Conservation (phyloP, 2,113 vertebrate genomes). For the Poicephalus gulielmi region DNA sequence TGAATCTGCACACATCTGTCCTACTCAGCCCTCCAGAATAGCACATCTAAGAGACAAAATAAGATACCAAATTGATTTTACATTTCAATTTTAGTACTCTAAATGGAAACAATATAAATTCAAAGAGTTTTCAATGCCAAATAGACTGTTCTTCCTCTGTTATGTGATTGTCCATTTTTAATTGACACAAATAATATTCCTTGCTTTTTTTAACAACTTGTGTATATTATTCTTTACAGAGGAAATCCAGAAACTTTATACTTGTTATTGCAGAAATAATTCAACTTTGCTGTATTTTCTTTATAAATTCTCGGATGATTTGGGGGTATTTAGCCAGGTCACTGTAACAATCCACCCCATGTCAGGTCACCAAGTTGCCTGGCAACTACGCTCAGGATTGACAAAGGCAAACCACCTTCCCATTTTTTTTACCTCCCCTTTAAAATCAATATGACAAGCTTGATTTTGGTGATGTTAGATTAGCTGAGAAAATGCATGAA, state of each 20-base stretch:
- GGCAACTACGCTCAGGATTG: slow-evolving; percentile 79
- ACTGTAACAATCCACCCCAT: slow-evolving; percentile 47
- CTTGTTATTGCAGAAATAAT: slow-evolving; percentile 18
- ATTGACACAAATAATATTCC: neutral
- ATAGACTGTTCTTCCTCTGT: neutral
- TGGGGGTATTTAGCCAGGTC: slow-evolving; percentile 65
- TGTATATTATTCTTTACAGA: neutral
- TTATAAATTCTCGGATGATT: slow-evolving; percentile 65
- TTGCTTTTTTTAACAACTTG: neutral
- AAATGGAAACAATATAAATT: neutral
- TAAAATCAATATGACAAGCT: slow-evolving; percentile 87
- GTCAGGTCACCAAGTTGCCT: slow-evolving; percentile 83
- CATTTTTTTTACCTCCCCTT: slow-evolving; percentile 48
- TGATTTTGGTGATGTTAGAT: slow-evolving; percentile 83
- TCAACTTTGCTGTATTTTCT: neutral
- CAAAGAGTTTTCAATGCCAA: neutral
- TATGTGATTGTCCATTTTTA: neutral
- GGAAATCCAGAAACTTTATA: neutral
- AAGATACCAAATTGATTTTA: neutral
- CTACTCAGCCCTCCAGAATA: neutral
- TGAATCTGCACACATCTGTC: neutral
- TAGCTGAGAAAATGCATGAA: slow-evolving; percentile 78
- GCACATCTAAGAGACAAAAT: neutral
- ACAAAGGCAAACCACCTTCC: slow-evolving; percentile 84
- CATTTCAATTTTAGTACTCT: neutral